A percentile compares a stretch with the other conserved stretches of the same genome.
phyloP scores from a whole-genome alignment of 2,888 invertebrate species.

The Drosophila demipolita region DNA sequence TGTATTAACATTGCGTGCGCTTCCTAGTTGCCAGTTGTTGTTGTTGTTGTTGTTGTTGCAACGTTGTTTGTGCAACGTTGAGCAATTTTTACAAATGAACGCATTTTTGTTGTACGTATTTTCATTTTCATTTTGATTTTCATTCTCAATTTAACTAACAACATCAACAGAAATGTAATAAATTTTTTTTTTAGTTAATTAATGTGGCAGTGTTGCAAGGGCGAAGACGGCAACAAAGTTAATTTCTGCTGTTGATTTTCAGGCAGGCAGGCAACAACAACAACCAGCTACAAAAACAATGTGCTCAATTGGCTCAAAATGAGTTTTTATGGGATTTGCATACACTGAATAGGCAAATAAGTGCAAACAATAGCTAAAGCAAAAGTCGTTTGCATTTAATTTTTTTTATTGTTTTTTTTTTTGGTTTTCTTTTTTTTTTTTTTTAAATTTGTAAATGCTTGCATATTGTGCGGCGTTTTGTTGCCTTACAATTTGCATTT shows the following conservation, averaged over 20 bases:
- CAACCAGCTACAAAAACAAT: constrained; percentile 53
- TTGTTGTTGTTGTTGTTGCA: background rate
- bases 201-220: constrained; percentile 34
- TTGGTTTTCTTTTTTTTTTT: background rate
- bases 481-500: constrained; percentile 54
- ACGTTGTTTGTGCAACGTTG: constrained; percentile 39
- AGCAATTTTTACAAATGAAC: constrained; percentile 69
- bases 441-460: constrained; percentile 11
- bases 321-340: constrained; percentile 80
- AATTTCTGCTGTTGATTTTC: constrained; percentile 56
- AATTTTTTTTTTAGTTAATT: constrained; percentile 66
- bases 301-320: constrained; percentile 76
- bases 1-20: constrained; percentile 40
- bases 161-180: constrained; percentile 38
- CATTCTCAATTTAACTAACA: constrained; percentile 35
- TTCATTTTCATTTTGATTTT: constrained; percentile 27
- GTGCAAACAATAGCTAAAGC: constrained; percentile 55
- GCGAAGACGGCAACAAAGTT: constrained; percentile 24
- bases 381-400: constrained; percentile 39
- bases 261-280: constrained; percentile 36
- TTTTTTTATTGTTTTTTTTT: background rate
- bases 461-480: constrained; percentile 36
- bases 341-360: constrained; percentile 66
- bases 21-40: constrained; percentile 13
- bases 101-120: constrained; percentile 50